Conservation (phyloP, 2,113 vertebrate species). For the Corythoichthys intestinalis region DNA sequence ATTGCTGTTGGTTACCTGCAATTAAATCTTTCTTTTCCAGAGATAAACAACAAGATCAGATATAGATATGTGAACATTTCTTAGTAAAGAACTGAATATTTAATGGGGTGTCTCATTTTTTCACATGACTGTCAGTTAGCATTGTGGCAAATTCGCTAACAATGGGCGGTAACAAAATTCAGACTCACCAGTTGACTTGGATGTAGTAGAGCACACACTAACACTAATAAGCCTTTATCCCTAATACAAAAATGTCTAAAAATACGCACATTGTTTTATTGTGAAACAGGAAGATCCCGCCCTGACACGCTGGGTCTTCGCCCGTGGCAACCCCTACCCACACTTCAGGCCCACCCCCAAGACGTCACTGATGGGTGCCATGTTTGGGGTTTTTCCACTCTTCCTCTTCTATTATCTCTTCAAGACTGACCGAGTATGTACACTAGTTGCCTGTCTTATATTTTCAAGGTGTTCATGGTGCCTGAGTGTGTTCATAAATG, state of each 20-base stretch:
- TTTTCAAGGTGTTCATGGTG: neutral
- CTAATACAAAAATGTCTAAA: neutral
- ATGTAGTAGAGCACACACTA: no score
- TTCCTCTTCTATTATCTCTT: conserved; percentile 68
- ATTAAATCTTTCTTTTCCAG: no score
- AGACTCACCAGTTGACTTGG: no score
- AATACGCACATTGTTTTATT: neutral
- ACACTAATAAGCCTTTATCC: no score
- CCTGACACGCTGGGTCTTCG: conserved; percentile 78
- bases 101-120: no score
- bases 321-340: conserved; percentile 75
- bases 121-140: no score
- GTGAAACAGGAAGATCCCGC: conserved; percentile 84
- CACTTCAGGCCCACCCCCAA: conserved; percentile 77
- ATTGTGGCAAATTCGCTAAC: no score
- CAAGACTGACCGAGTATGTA: conserved; percentile 78
- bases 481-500: neutral
- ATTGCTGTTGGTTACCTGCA: no score
- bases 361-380: conserved; percentile 77
- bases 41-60: no score
- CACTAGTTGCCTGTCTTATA: neutral
- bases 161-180: no score
- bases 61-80: no score
- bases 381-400: conserved; percentile 74
- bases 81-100: no score